A percentile compares a stretch with the other conserved stretches of the same genome.
These are phyloP conservation scores for Gymnocypris eckloni DNA, from an alignment of 2,797 vertebrate genomes.

Conservation along the genomic window DNA sequence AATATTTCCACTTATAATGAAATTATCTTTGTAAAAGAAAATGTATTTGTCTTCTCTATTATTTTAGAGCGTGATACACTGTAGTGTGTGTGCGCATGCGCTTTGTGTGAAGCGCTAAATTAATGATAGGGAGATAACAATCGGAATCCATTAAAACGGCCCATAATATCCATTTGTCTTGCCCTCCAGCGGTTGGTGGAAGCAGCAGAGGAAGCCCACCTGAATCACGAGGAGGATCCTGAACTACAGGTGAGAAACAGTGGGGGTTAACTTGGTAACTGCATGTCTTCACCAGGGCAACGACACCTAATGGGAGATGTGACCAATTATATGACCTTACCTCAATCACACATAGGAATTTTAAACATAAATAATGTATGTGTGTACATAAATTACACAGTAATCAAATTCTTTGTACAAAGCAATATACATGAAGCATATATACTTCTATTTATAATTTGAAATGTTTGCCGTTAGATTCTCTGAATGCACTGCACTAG, in stretches of 20 bases:
- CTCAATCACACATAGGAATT: neutral
- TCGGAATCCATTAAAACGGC: neutral
- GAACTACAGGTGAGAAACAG: conserved; percentile 86
- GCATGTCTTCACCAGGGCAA: neutral
- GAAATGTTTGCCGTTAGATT: neutral
- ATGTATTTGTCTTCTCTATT: neutral
- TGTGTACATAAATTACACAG: neutral
- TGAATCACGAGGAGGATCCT: conserved; percentile 94
- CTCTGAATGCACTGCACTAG: neutral
- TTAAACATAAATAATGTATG: neutral
- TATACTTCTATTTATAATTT: neutral
- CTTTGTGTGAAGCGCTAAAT: conserved; percentile 3
- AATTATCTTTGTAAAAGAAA: neutral
- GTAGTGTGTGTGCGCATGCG: conserved; percentile 37
- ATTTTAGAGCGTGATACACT: neutral
- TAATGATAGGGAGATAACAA: neutral
- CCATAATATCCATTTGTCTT: conserved; percentile 40
- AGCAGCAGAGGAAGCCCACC: conserved; percentile 95
- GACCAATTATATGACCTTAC: neutral
- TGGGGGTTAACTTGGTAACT: conserved; percentile 11
- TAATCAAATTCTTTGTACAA: neutral
- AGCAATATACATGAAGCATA: neutral
- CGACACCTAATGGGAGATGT: neutral
- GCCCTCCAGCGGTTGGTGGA: conserved; percentile 88
- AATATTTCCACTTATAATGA: neutral